Evolutionary conservation across 1,140 invertebrate species (phyloP).

Genomic region (Prorops nasuta): DNA sequence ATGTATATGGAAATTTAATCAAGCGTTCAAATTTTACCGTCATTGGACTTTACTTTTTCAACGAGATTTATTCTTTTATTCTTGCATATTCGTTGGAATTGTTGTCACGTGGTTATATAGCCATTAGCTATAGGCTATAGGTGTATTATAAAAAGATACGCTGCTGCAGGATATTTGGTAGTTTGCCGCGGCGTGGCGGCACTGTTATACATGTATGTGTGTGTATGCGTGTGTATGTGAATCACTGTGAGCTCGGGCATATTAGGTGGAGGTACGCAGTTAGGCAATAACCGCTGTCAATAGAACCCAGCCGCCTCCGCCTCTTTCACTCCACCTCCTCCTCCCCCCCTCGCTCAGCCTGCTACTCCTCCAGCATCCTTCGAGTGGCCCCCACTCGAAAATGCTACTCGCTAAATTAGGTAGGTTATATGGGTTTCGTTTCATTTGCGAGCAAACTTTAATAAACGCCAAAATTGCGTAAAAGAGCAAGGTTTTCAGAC

Average conservation of each 20-base stretch:
- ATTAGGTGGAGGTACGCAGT: conserved; percentile 59
- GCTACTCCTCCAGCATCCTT: conserved; percentile 29
- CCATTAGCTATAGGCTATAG: too few species aligned
- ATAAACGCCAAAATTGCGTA: conserved; percentile 60
- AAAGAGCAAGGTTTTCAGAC: conserved; percentile 60
- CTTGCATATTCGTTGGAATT: too few species aligned
- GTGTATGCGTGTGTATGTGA: too few species aligned
- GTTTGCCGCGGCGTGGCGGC: too few species aligned
- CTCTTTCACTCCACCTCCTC: conserved; percentile 18
- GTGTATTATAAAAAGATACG: too few species aligned
- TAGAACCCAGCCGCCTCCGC: conserved; percentile 47
- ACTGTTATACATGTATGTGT: too few species aligned
- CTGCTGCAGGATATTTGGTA: too few species aligned
- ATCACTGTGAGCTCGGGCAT: conserved; percentile 47
- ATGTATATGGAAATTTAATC: too few species aligned
- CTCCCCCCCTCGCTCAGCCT: background rate
- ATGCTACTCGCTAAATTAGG: conserved; percentile 60
- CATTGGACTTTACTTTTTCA: too few species aligned
- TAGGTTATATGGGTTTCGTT: conserved; percentile 60
- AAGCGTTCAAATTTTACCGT: too few species aligned
- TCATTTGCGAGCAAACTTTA: conserved; percentile 61
- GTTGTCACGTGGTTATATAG: too few species aligned
- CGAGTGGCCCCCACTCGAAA: conserved; percentile 51
- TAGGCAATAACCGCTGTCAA: conserved; percentile 60
- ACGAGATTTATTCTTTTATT: too few species aligned